Evolutionary conservation across 2,888 invertebrate species (phyloP).

Genomic region (Scaptomyza tumidula): DNA sequence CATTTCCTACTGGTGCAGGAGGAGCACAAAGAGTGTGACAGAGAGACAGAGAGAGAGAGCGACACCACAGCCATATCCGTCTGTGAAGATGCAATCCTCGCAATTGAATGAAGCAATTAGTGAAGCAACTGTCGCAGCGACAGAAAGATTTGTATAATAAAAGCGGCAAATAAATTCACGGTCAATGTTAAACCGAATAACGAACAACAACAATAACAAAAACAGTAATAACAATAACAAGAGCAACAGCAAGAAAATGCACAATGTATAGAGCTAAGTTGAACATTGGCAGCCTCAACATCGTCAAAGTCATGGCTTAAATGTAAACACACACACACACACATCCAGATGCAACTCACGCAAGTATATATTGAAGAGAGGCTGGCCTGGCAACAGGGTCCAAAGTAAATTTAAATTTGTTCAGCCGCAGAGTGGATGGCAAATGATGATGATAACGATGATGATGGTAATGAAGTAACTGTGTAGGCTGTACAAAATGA

Average conservation of each 20-base stretch:
- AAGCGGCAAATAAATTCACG: slow-evolving; percentile 64
- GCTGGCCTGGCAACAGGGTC: slow-evolving; percentile 67
- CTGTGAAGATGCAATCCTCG: slow-evolving; percentile 21
- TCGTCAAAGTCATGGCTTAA: slow-evolving; percentile 23
- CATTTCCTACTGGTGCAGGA: background rate
- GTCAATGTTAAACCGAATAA: slow-evolving; percentile 68
- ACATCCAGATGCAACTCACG: background rate
- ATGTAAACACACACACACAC: slow-evolving; percentile 5
- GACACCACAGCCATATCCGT: slow-evolving; percentile 36
- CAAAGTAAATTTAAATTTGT: slow-evolving; percentile 60
- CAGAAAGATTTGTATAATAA: slow-evolving; percentile 58
- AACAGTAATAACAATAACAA: slow-evolving; percentile 19
- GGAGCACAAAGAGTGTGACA: no score
- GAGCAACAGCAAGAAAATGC: slow-evolving; percentile 24
- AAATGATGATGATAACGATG: slow-evolving; percentile 24
- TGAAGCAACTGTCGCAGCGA: slow-evolving; percentile 38
- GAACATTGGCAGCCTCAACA: slow-evolving; percentile 22
- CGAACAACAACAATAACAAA: slow-evolving; percentile 28
- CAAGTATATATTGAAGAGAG: slow-evolving; percentile 6
- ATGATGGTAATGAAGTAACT: slow-evolving; percentile 12
- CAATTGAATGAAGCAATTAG: slow-evolving; percentile 63
- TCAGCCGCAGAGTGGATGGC: slow-evolving; percentile 54
- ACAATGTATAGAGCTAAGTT: slow-evolving; percentile 27
- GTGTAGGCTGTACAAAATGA: slow-evolving; percentile 68
- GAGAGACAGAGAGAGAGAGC: background rate